phyloP scores from a whole-genome alignment of 1,140 invertebrate species.

The Latrodectus geometricus region DNA sequence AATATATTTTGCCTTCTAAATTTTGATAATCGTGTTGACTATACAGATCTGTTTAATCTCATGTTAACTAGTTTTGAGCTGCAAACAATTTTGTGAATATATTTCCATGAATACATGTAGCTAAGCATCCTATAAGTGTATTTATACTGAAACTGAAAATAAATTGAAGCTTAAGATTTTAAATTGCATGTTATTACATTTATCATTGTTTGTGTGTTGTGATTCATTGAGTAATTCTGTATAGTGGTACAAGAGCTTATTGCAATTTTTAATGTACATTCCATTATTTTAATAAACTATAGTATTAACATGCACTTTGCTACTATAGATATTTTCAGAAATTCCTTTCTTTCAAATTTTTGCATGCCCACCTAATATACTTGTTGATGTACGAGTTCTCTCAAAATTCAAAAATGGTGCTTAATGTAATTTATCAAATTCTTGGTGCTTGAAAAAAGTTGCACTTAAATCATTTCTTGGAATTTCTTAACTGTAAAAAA shows the following conservation, averaged over 20 bases:
- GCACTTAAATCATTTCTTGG: too few species aligned
- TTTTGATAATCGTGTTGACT: constrained; percentile 62
- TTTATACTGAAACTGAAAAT: constrained; percentile 44
- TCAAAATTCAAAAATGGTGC: constrained; percentile 27
- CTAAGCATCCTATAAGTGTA: constrained; percentile 50
- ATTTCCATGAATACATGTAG: constrained; percentile 4
- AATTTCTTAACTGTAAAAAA: too few species aligned
- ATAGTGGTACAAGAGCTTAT: constrained; percentile 63
- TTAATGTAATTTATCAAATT: constrained; percentile 25
- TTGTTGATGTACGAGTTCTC: background rate
- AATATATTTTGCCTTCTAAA: constrained; percentile 58
- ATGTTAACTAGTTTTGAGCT: constrained; percentile 21
- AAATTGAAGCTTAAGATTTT: constrained; percentile 54
- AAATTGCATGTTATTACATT: constrained; percentile 59
- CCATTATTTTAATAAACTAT: constrained; percentile 48
- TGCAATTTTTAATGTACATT: constrained; percentile 61
- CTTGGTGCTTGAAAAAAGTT: constrained; percentile 37
- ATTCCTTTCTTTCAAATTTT: background rate
- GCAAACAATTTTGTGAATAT: background rate
- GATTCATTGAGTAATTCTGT: constrained; percentile 55
- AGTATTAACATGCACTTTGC: background rate
- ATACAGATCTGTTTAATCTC: constrained; percentile 57
- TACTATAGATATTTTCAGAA: background rate
- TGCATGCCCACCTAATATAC: background rate
- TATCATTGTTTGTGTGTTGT: constrained; percentile 52